A percentile compares a stretch with the other conserved stretches of the same genome.
Evolutionary conservation across 2,888 invertebrate genomes (phyloP).

Genomic region (Creontiades dilutus): DNA sequence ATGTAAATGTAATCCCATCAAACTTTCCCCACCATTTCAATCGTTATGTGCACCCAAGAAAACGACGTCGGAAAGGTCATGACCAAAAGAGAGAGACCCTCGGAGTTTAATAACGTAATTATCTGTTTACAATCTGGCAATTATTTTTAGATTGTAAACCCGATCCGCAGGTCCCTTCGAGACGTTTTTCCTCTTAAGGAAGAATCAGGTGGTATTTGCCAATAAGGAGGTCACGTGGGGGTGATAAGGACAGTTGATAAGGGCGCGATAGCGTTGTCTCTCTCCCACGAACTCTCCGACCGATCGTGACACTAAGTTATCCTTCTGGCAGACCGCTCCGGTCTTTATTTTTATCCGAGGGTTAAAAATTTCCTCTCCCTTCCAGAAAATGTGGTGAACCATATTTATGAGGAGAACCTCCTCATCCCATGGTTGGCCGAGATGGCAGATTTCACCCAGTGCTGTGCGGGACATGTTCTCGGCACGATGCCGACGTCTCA

Average conservation of each 20-base stretch:
- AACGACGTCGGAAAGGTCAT: slow-evolving; percentile 22
- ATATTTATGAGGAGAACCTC: not conserved
- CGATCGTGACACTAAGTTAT: slow-evolving; percentile 61
- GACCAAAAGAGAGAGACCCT: slow-evolving; percentile 36
- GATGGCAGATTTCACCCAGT: not conserved
- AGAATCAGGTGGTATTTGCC: slow-evolving; percentile 60
- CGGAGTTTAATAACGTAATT: slow-evolving; percentile 58
- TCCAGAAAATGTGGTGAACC: slow-evolving; percentile 1
- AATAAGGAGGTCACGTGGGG: slow-evolving; percentile 57
- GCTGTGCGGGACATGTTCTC: not conserved
- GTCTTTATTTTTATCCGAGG: slow-evolving; percentile 34
- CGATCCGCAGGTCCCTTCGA: slow-evolving; percentile 46
- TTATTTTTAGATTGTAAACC: slow-evolving; percentile 51
- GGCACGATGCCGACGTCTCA: not conserved
- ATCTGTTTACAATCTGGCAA: slow-evolving; percentile 59
- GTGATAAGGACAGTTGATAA: slow-evolving; percentile 54
- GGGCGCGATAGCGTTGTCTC: slow-evolving; percentile 40
- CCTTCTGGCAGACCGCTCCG: slow-evolving; percentile 45
- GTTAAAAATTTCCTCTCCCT: not conserved
- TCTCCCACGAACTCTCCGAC: slow-evolving; percentile 55
- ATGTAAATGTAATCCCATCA: slow-evolving; percentile 12
- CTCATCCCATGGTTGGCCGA: not conserved
- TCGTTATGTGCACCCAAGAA: slow-evolving; percentile 31
- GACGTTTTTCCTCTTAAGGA: slow-evolving; percentile 54
- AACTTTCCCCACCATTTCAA: slow-evolving; percentile 37